Evolutionary conservation across 2,888 invertebrate genomes (phyloP).

Genomic region (Bhutanitis thaidina): DNA sequence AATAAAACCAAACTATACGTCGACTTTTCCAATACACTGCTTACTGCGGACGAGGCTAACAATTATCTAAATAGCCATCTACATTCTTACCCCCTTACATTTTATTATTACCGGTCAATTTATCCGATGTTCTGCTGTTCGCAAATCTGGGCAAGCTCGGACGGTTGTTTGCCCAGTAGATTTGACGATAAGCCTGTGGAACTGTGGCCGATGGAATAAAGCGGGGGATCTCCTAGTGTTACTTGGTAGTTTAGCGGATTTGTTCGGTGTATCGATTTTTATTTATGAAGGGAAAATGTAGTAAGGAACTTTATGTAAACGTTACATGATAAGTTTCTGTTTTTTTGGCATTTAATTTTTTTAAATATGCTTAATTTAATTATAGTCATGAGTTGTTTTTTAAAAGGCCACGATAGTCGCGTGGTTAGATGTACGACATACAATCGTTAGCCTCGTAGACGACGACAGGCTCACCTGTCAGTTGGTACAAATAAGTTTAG

Average conservation of each 20-base stretch:
- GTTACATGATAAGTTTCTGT: no score
- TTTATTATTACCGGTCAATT: conserved; percentile 81
- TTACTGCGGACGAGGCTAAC: conserved; percentile 66
- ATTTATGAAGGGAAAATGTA: conserved; percentile 13
- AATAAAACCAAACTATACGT: conserved; percentile 65
- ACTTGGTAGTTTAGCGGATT: conserved; percentile 24
- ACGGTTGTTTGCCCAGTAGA: conserved; percentile 68
- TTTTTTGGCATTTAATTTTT: no score
- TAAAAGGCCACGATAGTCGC: no score
- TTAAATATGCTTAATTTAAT: no score
- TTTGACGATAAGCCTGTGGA: conserved; percentile 60
- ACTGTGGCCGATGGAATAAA: conserved; percentile 57
- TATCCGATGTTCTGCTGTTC: conserved; percentile 60
- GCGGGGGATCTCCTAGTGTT: conserved; percentile 41
- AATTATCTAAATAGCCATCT: conserved; percentile 82
- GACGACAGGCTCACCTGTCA: no score
- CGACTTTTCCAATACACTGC: conserved; percentile 75
- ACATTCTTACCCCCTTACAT: conserved; percentile 80
- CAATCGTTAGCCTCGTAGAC: no score
- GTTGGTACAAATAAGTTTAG: no score
- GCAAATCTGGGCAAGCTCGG: conserved; percentile 65
- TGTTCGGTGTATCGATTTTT: conserved; percentile 22
- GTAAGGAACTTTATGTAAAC: no score
- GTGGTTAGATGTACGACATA: no score
- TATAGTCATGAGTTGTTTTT: no score